Evolutionary conservation across 1,140 invertebrate genomes (phyloP).

Genomic region (Calliphora vicina): DNA sequence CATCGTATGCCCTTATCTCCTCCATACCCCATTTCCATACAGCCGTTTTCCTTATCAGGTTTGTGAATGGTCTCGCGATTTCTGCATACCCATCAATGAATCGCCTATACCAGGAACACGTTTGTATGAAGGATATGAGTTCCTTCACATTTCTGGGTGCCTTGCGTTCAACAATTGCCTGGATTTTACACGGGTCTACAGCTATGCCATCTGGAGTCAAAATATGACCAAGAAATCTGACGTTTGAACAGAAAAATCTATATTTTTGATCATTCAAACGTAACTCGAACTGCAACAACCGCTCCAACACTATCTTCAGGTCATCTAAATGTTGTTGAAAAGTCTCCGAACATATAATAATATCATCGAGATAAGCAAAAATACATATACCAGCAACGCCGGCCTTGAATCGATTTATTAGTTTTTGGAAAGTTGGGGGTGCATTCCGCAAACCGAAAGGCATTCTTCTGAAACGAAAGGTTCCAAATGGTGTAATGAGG

Average conservation of each 20-base stretch:
- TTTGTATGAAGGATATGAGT: constrained; percentile 19
- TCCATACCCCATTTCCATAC: constrained; percentile 38
- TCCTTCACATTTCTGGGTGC: constrained; percentile 42
- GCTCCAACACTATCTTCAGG: too few species aligned
- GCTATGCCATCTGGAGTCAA: constrained; percentile 41
- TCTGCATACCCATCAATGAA: too few species aligned
- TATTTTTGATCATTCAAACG: too few species aligned
- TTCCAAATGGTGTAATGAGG: constrained; percentile 60
- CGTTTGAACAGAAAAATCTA: neutral
- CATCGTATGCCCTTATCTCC: constrained; percentile 19
- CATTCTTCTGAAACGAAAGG: constrained; percentile 59
- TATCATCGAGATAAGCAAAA: neutral
- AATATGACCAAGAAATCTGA: constrained; percentile 19
- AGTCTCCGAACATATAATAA: neutral
- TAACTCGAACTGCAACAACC: too few species aligned
- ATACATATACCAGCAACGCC: constrained; percentile 2
- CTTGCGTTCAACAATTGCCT: constrained; percentile 32
- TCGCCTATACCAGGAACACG: constrained; percentile 43
- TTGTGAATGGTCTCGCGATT: too few species aligned
- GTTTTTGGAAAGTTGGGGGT: constrained; percentile 60
- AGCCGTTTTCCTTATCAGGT: constrained; percentile 40
- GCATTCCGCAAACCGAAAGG: constrained; percentile 61
- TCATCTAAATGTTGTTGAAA: too few species aligned
- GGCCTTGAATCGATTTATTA: constrained; percentile 52
- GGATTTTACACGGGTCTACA: constrained; percentile 39